Evolutionary conservation across 2,113 vertebrate species (phyloP).

Genomic region (Triplophysa tibetana): DNA sequence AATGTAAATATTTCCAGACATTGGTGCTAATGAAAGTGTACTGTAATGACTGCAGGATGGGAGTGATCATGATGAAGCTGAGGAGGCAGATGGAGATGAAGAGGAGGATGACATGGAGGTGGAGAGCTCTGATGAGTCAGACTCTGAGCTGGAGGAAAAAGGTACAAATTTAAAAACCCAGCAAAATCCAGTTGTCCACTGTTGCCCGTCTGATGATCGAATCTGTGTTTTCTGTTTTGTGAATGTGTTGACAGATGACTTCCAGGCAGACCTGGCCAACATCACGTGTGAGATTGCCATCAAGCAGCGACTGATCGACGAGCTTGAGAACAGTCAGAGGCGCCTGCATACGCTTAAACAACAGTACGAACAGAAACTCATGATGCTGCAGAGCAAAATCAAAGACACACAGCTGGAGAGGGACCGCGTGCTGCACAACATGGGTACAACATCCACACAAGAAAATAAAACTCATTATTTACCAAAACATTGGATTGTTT

Average conservation of each 20-base stretch:
- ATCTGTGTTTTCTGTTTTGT: conserved; percentile 36
- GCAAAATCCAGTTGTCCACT: background rate
- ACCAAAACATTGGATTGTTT: no score
- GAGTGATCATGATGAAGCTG: conserved; percentile 90
- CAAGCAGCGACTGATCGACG: conserved; percentile 98
- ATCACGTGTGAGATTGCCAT: conserved; percentile 99
- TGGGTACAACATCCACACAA: conserved; percentile 75
- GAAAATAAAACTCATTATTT: background rate
- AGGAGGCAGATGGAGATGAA: conserved; percentile 88
- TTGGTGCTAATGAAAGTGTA: background rate
- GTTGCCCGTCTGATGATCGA: background rate
- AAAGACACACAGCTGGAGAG: conserved; percentile 94
- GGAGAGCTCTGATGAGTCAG: conserved; percentile 92
- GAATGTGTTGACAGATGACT: conserved; percentile 78
- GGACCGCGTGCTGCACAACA: conserved; percentile 95
- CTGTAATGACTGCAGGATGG: conserved; percentile 70
- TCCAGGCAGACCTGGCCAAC: conserved; percentile 95
- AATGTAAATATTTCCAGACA: no score
- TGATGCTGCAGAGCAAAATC: conserved; percentile 96
- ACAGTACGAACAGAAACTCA: conserved; percentile 96
- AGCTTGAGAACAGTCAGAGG: conserved; percentile 96
- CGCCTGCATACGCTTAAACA: conserved; percentile 92
- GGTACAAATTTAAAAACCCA: conserved; percentile 67
- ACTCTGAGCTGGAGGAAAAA: conserved; percentile 95
- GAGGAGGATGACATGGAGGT: conserved; percentile 87